phyloP scores from a whole-genome alignment of 2,797 vertebrate genomes.

The Phyllotis vaccarum region DNA sequence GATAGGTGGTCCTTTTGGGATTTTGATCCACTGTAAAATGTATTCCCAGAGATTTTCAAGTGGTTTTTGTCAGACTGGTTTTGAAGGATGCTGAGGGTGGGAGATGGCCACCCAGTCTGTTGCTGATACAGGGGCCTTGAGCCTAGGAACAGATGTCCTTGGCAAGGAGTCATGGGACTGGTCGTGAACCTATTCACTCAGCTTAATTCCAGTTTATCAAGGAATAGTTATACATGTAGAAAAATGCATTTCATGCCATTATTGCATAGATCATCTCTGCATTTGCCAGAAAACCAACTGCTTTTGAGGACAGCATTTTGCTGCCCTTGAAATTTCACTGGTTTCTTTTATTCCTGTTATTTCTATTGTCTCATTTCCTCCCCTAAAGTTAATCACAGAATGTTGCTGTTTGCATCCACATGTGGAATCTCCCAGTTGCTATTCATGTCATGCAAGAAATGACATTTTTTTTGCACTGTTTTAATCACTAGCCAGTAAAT shows the following conservation, averaged over 20 bases:
- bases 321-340: neutral
- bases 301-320: neutral
- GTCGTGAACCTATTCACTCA: neutral
- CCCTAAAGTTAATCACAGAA: neutral
- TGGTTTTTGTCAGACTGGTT: neutral
- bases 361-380: neutral
- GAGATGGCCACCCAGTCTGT: neutral
- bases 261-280: neutral
- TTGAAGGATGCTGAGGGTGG: neutral
- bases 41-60: neutral
- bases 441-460: constrained; percentile 5
- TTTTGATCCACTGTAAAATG: neutral
- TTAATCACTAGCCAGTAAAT: constrained; percentile 67
- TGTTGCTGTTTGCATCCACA: neutral
- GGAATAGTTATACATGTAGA: neutral
- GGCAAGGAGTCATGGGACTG: too few relatives aligned
- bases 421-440: neutral
- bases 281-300: neutral
- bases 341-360: neutral
- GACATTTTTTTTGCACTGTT: constrained; percentile 27
- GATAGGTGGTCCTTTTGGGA: neutral
- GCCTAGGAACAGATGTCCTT: neutral
- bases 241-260: neutral
- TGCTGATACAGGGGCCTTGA: neutral
- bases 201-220: neutral